Evolutionary conservation across 2,888 invertebrate species (phyloP), one percentile per base, ranked within the genome.

Genomic region (Monoplex corrugatus): DNA sequence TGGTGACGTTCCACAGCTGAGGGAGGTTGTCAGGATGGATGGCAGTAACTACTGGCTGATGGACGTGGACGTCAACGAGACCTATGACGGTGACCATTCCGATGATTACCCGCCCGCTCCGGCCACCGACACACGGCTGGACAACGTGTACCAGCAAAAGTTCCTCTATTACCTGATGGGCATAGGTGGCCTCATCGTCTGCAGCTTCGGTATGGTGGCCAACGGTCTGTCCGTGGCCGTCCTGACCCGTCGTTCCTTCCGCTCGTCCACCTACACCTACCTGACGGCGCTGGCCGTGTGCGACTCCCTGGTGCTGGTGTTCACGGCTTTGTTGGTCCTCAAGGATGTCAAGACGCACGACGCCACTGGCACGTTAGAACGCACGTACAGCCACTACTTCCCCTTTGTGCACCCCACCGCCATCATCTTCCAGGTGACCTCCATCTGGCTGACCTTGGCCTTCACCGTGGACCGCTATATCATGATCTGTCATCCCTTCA

Each of bases 401-500:
- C 95, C 95, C 0, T 94, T 93, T 89, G 91, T 95, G 32, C 96
- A 96, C 91, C 94, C 96, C 8, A 90, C 93, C 0, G 95, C 95
- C n/a, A 92, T 95, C 63, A 94, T 95, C 35, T 95, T 95, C 90
- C 96, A 96, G 89, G 95, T 95, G 87, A 95, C 94, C 0, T 95
- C 95, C 43, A 94, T 96, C 50, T 96, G 96, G 96, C 92, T 96
- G 89, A 95, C 95, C 0, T 90, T 95, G 32, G 95, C 95, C 8
- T 96, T 96, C 91, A 96, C 96, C 0, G 95, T 95, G n/a, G 95
- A 96, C 90, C 93, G 96, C 8, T 96, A 96, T 91, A 95, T 96
- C 84, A 96, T 96, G 96, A 96, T 96, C 50, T 96, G 96, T 89
- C 96, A 96, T 88, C 96, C 96, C 8, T 96, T 96, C 90, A 91